These are phyloP conservation scores for Homalodisca vitripennis DNA, from an alignment of 1,140 invertebrate species.

Conservation along the genomic window DNA sequence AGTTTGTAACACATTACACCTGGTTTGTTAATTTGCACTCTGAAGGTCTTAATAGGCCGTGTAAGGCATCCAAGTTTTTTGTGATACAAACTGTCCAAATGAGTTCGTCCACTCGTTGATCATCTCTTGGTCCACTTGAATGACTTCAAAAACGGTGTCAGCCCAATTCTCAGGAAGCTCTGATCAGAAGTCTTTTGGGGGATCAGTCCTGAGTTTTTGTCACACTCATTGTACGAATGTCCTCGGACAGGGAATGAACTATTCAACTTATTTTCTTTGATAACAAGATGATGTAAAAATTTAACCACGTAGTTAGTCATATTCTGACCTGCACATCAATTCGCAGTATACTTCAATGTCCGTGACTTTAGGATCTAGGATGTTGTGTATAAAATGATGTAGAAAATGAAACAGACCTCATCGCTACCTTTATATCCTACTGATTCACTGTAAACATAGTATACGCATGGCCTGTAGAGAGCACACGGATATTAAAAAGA, in stretches of 20 bases:
- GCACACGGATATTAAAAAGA: constrained; percentile 34
- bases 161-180: constrained; percentile 31
- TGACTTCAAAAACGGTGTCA: constrained; percentile 36
- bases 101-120: constrained; percentile 30
- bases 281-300: constrained; percentile 35
- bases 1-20: too few species aligned
- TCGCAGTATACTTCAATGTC: too few species aligned
- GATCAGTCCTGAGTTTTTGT: too few species aligned
- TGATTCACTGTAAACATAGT: too few species aligned
- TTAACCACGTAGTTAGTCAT: constrained; percentile 30
- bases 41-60: too few species aligned
- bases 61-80: constrained; percentile 22
- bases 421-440: too few species aligned
- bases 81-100: neutral
- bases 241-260: constrained; percentile 35
- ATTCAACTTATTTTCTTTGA: constrained; percentile 34
- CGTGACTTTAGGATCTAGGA: constrained; percentile 26
- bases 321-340: too few species aligned
- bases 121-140: constrained; percentile 24
- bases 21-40: too few species aligned
- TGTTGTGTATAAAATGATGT: constrained; percentile 31
- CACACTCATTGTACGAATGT: constrained; percentile 39
- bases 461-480: neutral
- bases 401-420: constrained; percentile 25
- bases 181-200: constrained; percentile 12